Base-by-base conservation (phyloP, 2,888 invertebrate species). In the Drosophila siamana region DNA sequence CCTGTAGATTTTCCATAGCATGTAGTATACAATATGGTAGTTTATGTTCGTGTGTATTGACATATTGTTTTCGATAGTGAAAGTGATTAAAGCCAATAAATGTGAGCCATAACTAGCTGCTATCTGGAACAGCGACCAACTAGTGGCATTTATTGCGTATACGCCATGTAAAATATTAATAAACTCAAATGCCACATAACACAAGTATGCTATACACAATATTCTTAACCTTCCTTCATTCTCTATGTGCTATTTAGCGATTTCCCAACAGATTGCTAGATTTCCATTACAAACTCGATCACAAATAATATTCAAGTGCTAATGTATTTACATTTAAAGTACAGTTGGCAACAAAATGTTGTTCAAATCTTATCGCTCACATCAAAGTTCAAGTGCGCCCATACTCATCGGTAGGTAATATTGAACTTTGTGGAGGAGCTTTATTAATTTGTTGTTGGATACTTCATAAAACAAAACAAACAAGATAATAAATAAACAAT, bases 301-400 rank as follows among this genome's bases (percentile, higher is more conserved):
- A 15, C 13, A 19, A 41, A 41, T 19, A 9, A 11, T 15, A 44
- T 7, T 6, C 22, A 46, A 38, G 26, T 46, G 36, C 26, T 54
- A 8, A 36, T 19, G 43, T 60, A 24, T 22, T 60, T 65, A 47
- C 33, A 56, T 9, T 33, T 33, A 1, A 13, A 46, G 74, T 74
- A 74, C 74, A 74, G 74, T 71, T 48, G 71, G 52, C 9, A 43
- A 43, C 71, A 74, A 68, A 71, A 71, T 33, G 56, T 19, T 8
- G 30, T 30, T 19, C 36, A 30, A 62, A 52, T 46, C 74, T 74
- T 74, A 74, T 74, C 74, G 60, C 56, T 28, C 9, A 38, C 51
- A 68, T 44, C 63, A 68, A 71, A 64, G 74, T 74, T 71, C 70
- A 74, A 56, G 59, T 59, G 44, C 19, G 38, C 24, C 16, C 11